Base-by-base conservation (phyloP, 2,113 vertebrate genomes). In the Eudyptes chrysolophus region DNA sequence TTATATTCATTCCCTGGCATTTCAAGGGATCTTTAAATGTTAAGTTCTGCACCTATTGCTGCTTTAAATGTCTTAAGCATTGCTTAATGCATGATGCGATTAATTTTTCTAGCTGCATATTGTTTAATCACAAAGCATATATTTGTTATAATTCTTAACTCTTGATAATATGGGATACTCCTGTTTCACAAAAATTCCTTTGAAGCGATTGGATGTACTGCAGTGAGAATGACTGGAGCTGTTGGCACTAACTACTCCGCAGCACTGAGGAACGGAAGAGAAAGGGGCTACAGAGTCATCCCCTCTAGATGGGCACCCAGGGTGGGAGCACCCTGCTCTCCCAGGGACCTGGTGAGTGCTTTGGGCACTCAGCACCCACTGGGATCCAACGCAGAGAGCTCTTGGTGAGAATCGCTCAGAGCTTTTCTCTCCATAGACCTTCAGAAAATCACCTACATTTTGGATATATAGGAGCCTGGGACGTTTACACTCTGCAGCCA, bases 1-100 rank as follows among this genome's bases (percentile, higher is more conserved):
- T 94, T 92, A 95, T 95, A 97, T 96, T 96, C 91, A 97, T 89
- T 95, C 89, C 88, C 64, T 89, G 92, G 95, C 92, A 96, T 96
- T 98, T 97, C 90, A 89, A 90, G 64, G 81, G 87, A 84, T 71
- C 91, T 95, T 94, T 88, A 96, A 94, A 97, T 87, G 92, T 96
- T 95, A 95, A 87, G 89, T 66, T 95, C 58, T 66, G 74, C 84
- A 96, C 93, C 95, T 83, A 94, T 93, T 90, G 86, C 55, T 84
- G 89, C 79, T 93, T 91, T 96, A 92, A 87, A 96, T 96, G 84
- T 87, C 84, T 92, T 92, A 79, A 94, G 79, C 49, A 25, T 74
- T 83, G 84, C 84, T 95, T 89, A 92, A 76, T 88, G 81, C 68
- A 78, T 57, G 80, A 92, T 62, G 72, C 69, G 95, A 97, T 95